Conservation (phyloP, 2,797 vertebrate species). For the Kryptolebias ocellatus region DNA sequence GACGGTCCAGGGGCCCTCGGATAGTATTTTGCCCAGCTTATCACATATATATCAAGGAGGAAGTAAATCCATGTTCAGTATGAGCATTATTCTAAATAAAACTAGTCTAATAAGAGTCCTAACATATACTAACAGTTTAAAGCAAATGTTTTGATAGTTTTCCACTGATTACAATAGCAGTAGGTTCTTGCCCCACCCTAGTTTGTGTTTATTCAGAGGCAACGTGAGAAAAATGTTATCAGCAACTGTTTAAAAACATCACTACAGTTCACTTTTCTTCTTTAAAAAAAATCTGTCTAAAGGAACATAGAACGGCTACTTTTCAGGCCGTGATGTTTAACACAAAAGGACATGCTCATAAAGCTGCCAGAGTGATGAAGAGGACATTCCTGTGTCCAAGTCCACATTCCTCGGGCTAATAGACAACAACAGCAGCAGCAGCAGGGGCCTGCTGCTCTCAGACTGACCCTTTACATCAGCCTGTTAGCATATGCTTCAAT, state of each 20-base stretch:
- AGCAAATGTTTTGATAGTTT: constrained; percentile 23
- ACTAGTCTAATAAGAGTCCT: not conserved
- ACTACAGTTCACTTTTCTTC: not conserved
- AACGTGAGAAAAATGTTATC: constrained; percentile 48
- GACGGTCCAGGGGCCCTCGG: too few relatives aligned
- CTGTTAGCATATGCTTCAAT: constrained; percentile 40
- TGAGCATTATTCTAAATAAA: constrained; percentile 15
- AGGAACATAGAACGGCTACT: constrained; percentile 39
- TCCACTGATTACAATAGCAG: constrained; percentile 32
- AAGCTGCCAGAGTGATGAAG: constrained; percentile 82
- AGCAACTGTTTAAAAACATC: constrained; percentile 23
- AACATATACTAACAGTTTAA: not conserved
- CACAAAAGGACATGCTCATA: constrained; percentile 75
- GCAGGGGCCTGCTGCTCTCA: constrained; percentile 53
- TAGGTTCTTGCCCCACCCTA: constrained; percentile 63
- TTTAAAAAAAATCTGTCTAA: constrained; percentile 14
- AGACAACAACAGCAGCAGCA: constrained; percentile 73
- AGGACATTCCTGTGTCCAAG: constrained; percentile 78
- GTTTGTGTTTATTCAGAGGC: constrained; percentile 49
- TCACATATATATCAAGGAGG: not conserved
- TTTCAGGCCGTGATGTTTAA: constrained; percentile 56
- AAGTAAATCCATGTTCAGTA: constrained; percentile 12
- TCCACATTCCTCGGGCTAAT: constrained; percentile 79
- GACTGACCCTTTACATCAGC: constrained; percentile 40
- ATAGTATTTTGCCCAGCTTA: not conserved